Percentiles rank a stretch among this genome's conserved stretches.
These are phyloP conservation scores for Hyla sarda DNA, from an alignment of 2,113 vertebrate genomes.

Conservation along the genomic window DNA sequence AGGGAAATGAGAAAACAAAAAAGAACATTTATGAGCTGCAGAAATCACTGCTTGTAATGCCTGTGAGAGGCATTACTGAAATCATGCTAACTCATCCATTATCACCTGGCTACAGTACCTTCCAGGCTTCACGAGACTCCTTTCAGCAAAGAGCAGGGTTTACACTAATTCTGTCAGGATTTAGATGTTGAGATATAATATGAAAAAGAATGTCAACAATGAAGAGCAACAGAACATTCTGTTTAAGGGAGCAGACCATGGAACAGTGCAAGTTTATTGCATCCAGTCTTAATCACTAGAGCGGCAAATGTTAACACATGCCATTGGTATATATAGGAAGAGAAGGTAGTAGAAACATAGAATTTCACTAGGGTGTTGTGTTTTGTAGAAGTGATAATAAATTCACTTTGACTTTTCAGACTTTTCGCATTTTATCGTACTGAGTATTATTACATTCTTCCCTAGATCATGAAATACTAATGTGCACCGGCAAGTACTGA, in stretches of 20 bases:
- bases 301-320: neutral
- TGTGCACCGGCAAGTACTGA: neutral
- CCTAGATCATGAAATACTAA: neutral
- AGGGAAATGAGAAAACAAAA: constrained; percentile 61
- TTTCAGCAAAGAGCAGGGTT: constrained; percentile 62
- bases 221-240: neutral
- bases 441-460: too few species aligned
- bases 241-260: constrained; percentile 25
- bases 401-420: too few species aligned
- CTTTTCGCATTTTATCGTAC: too few species aligned
- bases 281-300: neutral
- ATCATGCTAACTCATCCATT: constrained; percentile 74
- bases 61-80: constrained; percentile 63
- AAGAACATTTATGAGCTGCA: constrained; percentile 69
- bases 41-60: constrained; percentile 61
- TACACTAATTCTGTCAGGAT: constrained; percentile 64
- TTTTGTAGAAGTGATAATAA: too few species aligned
- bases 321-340: neutral
- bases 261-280: neutral
- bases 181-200: constrained; percentile 61
- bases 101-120: constrained; percentile 62
- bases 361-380: neutral
- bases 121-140: constrained; percentile 61
- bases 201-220: constrained; percentile 60
- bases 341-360: neutral